Percentiles rank a stretch among this genome's conserved stretches.
phyloP scores from a whole-genome alignment of 2,113 vertebrate species.

The Eonycteris spelaea region DNA sequence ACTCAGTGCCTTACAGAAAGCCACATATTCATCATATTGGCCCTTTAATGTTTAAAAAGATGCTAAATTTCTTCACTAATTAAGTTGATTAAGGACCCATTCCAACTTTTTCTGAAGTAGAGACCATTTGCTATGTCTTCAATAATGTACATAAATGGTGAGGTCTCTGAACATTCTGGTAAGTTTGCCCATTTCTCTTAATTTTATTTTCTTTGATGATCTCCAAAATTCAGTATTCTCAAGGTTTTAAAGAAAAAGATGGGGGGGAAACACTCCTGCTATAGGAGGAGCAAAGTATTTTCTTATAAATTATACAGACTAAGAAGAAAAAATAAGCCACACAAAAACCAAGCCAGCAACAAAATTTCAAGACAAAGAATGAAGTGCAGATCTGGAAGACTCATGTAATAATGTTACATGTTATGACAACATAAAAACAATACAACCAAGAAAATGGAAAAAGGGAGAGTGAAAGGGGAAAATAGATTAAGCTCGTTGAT shows the following conservation, averaged over 20 bases:
- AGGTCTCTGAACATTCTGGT: neutral
- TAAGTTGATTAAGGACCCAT: neutral
- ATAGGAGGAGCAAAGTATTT: neutral
- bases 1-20: neutral
- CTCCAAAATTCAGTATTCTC: neutral
- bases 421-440: neutral
- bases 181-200: neutral
- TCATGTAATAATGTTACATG: neutral
- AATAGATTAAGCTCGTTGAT: neutral
- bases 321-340: neutral
- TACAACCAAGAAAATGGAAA: neutral
- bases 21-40: neutral
- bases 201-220: neutral
- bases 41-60: neutral
- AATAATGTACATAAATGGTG: neutral
- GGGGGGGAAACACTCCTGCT: neutral
- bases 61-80: neutral
- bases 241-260: neutral
- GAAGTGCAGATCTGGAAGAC: neutral
- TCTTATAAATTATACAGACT: neutral
- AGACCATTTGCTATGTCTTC: neutral
- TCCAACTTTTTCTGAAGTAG: neutral
- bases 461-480: neutral
- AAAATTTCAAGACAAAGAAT: neutral
- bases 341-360: neutral